These are phyloP conservation scores for Atherix ibis DNA, from an alignment of 2,888 invertebrate species.

Conservation along the genomic window DNA sequence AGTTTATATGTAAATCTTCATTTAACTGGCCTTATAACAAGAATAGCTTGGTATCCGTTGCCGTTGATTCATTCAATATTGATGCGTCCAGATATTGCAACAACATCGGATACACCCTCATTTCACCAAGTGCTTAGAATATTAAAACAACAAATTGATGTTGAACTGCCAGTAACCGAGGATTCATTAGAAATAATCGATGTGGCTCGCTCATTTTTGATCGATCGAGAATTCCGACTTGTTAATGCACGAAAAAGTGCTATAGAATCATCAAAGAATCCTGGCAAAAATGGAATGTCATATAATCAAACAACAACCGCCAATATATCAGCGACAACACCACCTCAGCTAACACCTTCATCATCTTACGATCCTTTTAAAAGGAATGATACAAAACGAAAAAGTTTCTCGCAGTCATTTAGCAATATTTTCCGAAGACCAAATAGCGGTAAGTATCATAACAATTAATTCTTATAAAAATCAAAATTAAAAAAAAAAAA, in stretches of 20 bases:
- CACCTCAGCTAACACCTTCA: conserved; percentile 27
- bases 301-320: conserved; percentile 23
- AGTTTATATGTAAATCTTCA: conserved; percentile 74
- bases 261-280: conserved; percentile 30
- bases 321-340: conserved; percentile 26
- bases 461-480: too few relatives aligned
- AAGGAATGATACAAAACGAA: conserved; percentile 52
- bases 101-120: conserved; percentile 82
- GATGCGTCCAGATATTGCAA: conserved; percentile 66
- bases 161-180: conserved; percentile 40
- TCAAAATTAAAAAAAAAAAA: too few relatives aligned
- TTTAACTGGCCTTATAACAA: conserved; percentile 71
- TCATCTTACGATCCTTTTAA: conserved; percentile 39
- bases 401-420: conserved; percentile 58
- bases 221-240: conserved; percentile 61
- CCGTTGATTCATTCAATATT: conserved; percentile 77
- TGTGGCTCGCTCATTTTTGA: conserved; percentile 62
- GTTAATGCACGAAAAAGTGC: conserved; percentile 51
- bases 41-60: conserved; percentile 76
- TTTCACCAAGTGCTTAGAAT: conserved; percentile 74
- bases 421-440: conserved; percentile 59
- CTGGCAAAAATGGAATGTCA: conserved; percentile 16
- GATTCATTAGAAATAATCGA: conserved; percentile 48
- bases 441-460: conserved; percentile 24
- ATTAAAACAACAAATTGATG: conserved; percentile 76